Conservation (phyloP, 2,888 invertebrate genomes). For the Himalopsyche anomala region DNA sequence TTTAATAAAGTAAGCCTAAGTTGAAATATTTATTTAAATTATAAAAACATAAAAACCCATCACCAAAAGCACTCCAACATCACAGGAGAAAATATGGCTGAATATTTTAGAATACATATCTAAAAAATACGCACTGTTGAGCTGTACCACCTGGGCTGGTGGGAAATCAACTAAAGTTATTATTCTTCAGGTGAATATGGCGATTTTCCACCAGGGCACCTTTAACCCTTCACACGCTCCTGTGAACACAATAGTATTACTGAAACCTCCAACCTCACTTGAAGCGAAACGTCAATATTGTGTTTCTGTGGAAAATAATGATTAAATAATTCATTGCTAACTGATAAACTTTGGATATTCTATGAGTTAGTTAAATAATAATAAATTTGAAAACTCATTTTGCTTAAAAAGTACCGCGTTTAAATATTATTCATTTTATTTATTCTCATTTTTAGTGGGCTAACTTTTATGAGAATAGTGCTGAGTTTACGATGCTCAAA, state of each 20-base stretch:
- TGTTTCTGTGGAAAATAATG: too few relatives aligned
- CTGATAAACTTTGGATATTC: too few relatives aligned
- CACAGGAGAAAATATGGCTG: not conserved
- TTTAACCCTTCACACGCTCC: not conserved
- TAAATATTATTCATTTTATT: too few relatives aligned
- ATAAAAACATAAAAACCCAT: not conserved
- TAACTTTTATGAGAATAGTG: too few relatives aligned
- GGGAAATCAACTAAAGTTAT: conserved; percentile 20
- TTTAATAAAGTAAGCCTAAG: too few relatives aligned
- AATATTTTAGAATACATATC: not conserved
- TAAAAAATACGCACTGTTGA: not conserved
- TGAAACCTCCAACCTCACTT: not conserved
- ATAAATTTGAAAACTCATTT: too few relatives aligned
- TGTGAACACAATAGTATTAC: not conserved
- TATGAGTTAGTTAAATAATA: too few relatives aligned
- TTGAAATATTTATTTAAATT: not conserved
- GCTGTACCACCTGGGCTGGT: not conserved
- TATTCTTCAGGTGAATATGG: conserved; percentile 4
- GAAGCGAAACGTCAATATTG: not conserved
- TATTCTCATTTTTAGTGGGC: too few relatives aligned
- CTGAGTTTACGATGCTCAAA: too few relatives aligned
- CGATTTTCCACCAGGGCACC: not conserved
- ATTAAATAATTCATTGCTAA: too few relatives aligned
- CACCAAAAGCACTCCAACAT: not conserved
- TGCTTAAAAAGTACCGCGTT: too few relatives aligned